phyloP scores from a whole-genome alignment of 2,888 invertebrate genomes.

The Agrochola macilenta region DNA sequence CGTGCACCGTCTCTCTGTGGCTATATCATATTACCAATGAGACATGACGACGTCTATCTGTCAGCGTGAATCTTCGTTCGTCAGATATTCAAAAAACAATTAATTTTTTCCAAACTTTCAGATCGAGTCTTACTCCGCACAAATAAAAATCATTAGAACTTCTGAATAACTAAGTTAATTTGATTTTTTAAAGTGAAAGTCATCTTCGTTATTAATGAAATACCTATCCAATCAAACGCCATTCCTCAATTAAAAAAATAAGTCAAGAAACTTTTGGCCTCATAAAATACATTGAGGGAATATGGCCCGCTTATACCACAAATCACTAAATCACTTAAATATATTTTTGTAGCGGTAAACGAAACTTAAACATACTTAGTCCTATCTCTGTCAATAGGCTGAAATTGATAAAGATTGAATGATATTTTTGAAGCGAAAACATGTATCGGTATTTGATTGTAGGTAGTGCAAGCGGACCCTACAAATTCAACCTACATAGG shows the following conservation, averaged over 20 bases:
- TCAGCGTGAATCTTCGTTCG: background rate
- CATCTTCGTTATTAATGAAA: conserved; percentile 21
- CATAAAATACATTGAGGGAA: background rate
- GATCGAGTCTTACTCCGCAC: conserved; percentile 5
- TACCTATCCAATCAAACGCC: conserved; percentile 17
- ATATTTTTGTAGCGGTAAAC: background rate
- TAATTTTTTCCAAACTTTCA: conserved; percentile 37
- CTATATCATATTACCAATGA: background rate
- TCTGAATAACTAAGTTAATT: conserved; percentile 60
- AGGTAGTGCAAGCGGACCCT: background rate
- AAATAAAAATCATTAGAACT: conserved; percentile 60
- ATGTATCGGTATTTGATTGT: background rate
- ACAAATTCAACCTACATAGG: background rate
- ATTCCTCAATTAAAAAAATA: conserved; percentile 8
- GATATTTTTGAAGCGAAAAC: background rate
- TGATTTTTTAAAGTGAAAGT: conserved; percentile 32
- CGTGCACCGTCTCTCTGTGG: background rate
- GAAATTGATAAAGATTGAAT: no score
- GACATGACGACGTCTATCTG: background rate
- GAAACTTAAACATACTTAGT: background rate
- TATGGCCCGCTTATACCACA: background rate
- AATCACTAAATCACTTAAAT: background rate
- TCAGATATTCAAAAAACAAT: conserved; percentile 35
- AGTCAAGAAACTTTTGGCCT: background rate
- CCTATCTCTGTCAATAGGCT: background rate